These are phyloP conservation scores for rat (Rattus norvegicus) DNA, from an alignment of 2,113 vertebrate genomes.

Conservation along the genomic window DNA sequence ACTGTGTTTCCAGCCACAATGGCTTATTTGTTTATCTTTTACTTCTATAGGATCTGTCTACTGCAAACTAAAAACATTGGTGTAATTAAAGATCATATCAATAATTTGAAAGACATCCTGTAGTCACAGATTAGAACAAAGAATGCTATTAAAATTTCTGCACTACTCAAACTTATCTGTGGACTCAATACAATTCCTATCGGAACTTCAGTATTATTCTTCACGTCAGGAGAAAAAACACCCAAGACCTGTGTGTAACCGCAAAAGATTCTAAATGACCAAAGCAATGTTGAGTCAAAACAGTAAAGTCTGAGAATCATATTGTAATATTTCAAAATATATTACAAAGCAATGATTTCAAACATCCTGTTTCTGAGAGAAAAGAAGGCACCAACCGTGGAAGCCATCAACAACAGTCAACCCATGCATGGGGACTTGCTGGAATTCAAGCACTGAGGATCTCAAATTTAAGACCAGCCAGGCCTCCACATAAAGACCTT, in stretches of 20 bases:
- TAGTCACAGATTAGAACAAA: background rate
- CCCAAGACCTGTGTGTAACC: background rate
- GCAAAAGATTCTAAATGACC: background rate
- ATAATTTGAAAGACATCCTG: background rate
- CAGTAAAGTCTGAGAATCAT: background rate
- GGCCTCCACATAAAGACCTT: background rate
- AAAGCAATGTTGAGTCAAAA: background rate
- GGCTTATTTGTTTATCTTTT: background rate
- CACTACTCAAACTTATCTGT: background rate
- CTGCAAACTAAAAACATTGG: background rate
- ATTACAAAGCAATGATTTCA: background rate
- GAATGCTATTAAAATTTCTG: background rate
- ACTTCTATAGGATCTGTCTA: background rate
- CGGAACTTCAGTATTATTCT: background rate
- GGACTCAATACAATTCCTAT: background rate
- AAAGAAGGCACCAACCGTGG: background rate
- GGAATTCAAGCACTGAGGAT: background rate
- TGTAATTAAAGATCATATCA: background rate
- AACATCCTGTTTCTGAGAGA: background rate
- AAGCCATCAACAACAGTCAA: background rate
- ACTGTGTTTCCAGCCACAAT: background rate
- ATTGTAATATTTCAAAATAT: background rate
- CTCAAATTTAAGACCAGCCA: background rate
- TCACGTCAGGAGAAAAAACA: background rate
- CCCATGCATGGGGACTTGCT: background rate